A percentile compares a stretch with the other conserved stretches of the same genome.
Evolutionary conservation across 2,113 vertebrate genomes (phyloP).

Genomic region (Brachypodius melanocephalos): DNA sequence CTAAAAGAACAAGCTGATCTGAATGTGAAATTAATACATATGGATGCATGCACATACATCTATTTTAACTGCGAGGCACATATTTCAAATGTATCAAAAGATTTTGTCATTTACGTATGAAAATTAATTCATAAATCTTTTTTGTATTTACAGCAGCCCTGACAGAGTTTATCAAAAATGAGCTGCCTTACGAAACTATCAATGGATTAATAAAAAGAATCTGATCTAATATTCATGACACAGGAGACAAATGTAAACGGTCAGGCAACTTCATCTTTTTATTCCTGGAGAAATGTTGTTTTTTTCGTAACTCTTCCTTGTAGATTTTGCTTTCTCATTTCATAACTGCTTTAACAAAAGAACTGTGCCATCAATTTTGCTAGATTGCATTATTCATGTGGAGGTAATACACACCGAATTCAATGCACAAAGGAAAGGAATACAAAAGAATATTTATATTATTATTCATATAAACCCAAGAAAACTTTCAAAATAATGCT

Average conservation of each 20-base stretch:
- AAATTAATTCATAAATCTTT: slow-evolving; percentile 77
- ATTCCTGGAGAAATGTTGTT: slow-evolving; percentile 36
- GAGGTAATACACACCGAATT: slow-evolving; percentile 9
- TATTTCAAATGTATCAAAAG: slow-evolving; percentile 45
- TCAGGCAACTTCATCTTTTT: slow-evolving; percentile 60
- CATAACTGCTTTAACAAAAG: slow-evolving; percentile 66
- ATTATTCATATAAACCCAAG: slow-evolving; percentile 14
- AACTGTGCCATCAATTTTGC: slow-evolving; percentile 61
- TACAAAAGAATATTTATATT: neutral
- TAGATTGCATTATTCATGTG: slow-evolving; percentile 65
- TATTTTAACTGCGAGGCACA: slow-evolving; percentile 50
- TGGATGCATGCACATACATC: neutral
- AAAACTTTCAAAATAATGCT: neutral
- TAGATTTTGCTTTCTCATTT: slow-evolving; percentile 71
- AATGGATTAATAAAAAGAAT: slow-evolving; percentile 62
- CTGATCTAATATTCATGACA: slow-evolving; percentile 66
- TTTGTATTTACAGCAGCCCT: slow-evolving; percentile 62
- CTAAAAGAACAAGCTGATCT: neutral
- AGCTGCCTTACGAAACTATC: slow-evolving; percentile 28
- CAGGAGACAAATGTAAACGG: slow-evolving; percentile 52
- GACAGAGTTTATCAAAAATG: slow-evolving; percentile 62
- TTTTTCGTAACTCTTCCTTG: slow-evolving; percentile 61
- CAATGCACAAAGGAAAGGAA: slow-evolving; percentile 29
- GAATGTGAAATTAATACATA: slow-evolving; percentile 25
- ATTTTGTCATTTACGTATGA: slow-evolving; percentile 67